phyloP scores from a whole-genome alignment of 2,113 vertebrate species.

The Perognathus longimembris region DNA sequence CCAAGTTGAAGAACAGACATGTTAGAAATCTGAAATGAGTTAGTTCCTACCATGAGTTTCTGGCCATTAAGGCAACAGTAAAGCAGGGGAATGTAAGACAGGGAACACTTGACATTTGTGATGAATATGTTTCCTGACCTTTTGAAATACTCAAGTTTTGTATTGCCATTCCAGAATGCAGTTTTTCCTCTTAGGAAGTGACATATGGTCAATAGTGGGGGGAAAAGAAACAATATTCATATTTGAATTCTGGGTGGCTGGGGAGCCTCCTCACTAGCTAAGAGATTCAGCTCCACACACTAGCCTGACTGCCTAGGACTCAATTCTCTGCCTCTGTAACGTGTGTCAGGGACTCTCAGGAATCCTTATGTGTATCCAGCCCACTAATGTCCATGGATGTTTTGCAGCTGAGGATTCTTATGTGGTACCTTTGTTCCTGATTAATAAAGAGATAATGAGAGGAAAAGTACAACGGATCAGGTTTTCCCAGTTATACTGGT shows the following conservation, averaged over 20 bases:
- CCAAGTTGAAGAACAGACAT: conserved; percentile 8
- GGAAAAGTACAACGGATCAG: not conserved
- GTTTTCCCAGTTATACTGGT: not conserved
- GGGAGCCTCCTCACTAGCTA: not conserved
- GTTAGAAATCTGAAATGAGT: conserved; percentile 51
- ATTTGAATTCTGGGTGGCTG: not conserved
- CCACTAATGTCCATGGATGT: not conserved
- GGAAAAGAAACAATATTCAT: not conserved
- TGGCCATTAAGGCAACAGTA: conserved; percentile 22
- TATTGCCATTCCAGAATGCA: not conserved
- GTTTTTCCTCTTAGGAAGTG: not conserved
- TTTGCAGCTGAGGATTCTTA: conserved; percentile 28
- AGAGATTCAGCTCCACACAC: not conserved
- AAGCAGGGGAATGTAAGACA: not conserved
- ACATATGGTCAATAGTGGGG: not conserved
- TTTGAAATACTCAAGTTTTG: conserved; percentile 19
- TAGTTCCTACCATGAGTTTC: conserved; percentile 46
- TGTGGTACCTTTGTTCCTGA: not conserved
- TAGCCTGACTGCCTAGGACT: not conserved
- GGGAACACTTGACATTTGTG: not conserved
- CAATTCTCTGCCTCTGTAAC: not conserved
- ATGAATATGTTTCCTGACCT: not conserved
- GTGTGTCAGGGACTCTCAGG: not conserved
- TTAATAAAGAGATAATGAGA: conserved; percentile 7
- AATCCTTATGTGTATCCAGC: not conserved